Percentiles rank a stretch among this genome's conserved stretches.
Conservation (phyloP, 2,113 vertebrate genomes). For the Panurus biarmicus region DNA sequence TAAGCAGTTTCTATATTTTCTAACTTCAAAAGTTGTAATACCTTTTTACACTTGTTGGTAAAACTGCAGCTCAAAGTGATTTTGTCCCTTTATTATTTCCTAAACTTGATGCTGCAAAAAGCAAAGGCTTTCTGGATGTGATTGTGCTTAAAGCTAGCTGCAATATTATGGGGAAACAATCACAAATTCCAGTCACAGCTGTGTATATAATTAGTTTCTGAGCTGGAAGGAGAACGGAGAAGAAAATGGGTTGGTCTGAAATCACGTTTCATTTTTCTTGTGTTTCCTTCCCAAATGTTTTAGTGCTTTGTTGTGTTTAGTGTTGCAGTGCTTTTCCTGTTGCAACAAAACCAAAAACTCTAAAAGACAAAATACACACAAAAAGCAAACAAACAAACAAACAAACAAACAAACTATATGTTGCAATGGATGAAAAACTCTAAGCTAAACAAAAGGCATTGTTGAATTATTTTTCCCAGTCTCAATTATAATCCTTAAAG, state of each 20-base stretch:
- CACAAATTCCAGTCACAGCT: neutral
- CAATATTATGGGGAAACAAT: neutral
- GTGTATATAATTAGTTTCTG: neutral
- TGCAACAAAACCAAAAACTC: neutral
- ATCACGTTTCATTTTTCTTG: neutral
- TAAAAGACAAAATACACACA: neutral
- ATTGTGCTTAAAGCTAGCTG: neutral
- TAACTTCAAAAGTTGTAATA: neutral
- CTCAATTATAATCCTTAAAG: neutral
- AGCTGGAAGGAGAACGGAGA: neutral
- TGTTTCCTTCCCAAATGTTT: neutral
- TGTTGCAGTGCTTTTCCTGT: neutral
- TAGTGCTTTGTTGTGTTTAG: neutral
- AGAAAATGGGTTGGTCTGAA: neutral
- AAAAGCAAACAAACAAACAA: no score
- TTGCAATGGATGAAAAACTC: neutral
- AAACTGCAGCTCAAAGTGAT: neutral
- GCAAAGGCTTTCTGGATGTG: neutral
- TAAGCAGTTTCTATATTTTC: neutral
- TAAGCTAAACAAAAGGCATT: neutral
- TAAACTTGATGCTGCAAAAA: neutral
- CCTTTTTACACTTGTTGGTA: neutral
- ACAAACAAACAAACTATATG: rapidly evolving
- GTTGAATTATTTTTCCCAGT: neutral
- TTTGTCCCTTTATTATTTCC: neutral